phyloP scores from a whole-genome alignment of 2,113 vertebrate genomes.

The Triplophysa siluroides region DNA sequence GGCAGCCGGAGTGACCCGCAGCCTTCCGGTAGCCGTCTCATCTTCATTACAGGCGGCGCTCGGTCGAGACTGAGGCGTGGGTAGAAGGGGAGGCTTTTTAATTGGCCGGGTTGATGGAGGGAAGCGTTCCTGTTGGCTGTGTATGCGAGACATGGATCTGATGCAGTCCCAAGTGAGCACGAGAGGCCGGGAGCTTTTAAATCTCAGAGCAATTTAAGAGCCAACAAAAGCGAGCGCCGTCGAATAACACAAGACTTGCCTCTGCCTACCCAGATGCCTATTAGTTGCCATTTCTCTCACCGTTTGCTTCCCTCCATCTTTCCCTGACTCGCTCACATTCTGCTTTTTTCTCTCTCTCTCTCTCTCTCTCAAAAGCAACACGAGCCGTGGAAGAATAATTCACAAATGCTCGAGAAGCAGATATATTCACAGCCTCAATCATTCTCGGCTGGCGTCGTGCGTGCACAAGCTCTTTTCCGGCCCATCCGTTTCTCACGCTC shows the following conservation, averaged over 20 bases:
- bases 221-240: slow-evolving; percentile 60
- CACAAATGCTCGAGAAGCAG: slow-evolving; percentile 5
- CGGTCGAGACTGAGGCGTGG: slow-evolving; percentile 55
- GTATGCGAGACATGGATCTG: slow-evolving; percentile 70
- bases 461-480: slow-evolving; percentile 1
- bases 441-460: neutral
- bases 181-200: slow-evolving; percentile 65
- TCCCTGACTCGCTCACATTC: neutral
- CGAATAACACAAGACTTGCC: slow-evolving; percentile 60
- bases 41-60: slow-evolving; percentile 65
- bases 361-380: slow-evolving; percentile 39
- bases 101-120: slow-evolving; percentile 74
- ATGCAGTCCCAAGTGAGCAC: slow-evolving; percentile 72
- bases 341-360: neutral
- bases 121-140: slow-evolving; percentile 69
- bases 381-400: slow-evolving; percentile 16
- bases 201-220: slow-evolving; percentile 78
- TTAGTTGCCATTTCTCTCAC: slow-evolving; percentile 59
- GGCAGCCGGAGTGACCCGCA: neutral
- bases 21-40: slow-evolving; percentile 26
- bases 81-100: slow-evolving; percentile 66
- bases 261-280: slow-evolving; percentile 63
- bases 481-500: neutral
- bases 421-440: slow-evolving; percentile 22
- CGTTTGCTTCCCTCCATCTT: slow-evolving; percentile 25